Evolutionary conservation across 2,797 vertebrate genomes (phyloP).

Genomic region (Craterocephalus amniculus): DNA sequence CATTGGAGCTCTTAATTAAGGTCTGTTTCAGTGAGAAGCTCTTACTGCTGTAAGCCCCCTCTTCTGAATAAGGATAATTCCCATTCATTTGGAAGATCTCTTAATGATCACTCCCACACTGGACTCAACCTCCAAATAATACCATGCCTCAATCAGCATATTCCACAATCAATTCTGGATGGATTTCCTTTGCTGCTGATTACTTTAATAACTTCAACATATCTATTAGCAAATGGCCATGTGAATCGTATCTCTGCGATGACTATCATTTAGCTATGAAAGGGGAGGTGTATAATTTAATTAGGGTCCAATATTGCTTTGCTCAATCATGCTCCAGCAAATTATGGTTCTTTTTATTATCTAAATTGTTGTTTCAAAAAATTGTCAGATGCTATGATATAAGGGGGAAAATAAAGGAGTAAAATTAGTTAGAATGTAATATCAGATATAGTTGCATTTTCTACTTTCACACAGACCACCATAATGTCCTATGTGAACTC

Average conservation of each 20-base stretch:
- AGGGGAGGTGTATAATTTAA: conserved; percentile 69
- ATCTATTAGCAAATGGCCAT: conserved; percentile 75
- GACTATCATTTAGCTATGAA: conserved; percentile 72
- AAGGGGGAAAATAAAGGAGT: conserved; percentile 16
- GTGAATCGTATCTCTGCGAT: conserved; percentile 67
- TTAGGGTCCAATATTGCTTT: conserved; percentile 62
- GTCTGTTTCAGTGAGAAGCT: conserved; percentile 66
- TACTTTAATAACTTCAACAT: conserved; percentile 80
- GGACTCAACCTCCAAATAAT: conserved; percentile 76
- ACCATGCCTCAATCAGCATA: conserved; percentile 76
- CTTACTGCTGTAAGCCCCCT: conserved; percentile 68
- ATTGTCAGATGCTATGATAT: conserved; percentile 25
- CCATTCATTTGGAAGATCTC: conserved; percentile 74
- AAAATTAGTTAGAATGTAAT: conserved; percentile 42
- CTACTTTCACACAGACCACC: conserved; percentile 49
- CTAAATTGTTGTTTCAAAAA: conserved; percentile 59
- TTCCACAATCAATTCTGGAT: conserved; percentile 80
- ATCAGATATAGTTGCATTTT: conserved; percentile 46
- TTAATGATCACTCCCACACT: conserved; percentile 83
- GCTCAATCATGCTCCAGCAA: conserved; percentile 50
- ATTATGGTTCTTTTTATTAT: conserved; percentile 62
- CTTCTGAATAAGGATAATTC: conserved; percentile 77
- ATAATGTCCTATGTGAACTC: conserved; percentile 58
- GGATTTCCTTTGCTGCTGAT: conserved; percentile 77
- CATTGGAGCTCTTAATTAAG: conserved; percentile 76